Conservation (phyloP, 1,140 invertebrate species). For the Sinella curviseta region DNA sequence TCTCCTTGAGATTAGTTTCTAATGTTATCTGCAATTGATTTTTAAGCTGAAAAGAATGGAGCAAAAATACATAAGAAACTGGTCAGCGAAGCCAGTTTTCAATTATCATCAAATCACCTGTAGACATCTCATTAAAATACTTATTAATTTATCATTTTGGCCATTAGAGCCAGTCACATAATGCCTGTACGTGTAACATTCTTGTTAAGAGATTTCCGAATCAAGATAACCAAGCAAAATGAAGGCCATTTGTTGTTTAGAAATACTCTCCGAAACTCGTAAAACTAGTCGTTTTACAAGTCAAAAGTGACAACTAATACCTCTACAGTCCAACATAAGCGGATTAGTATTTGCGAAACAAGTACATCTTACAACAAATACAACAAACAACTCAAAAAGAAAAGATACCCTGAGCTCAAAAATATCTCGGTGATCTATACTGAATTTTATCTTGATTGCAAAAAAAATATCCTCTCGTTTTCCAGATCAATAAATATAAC, state of each 20-base stretch:
- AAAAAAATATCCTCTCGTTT: no score
- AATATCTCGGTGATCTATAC: no score
- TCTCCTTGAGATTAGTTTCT: background rate
- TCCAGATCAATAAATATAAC: no score
- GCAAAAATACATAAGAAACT: background rate
- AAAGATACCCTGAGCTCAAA: no score
- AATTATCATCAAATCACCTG: conserved; percentile 20
- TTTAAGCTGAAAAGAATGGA: background rate
- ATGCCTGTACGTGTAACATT: background rate
- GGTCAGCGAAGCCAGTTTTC: conserved; percentile 9
- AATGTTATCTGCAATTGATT: background rate
- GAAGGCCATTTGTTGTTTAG: conserved; percentile 10
- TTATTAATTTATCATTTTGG: conserved; percentile 24
- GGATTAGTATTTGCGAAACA: conserved; percentile 3
- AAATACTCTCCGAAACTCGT: conserved; percentile 10
- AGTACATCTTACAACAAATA: no score
- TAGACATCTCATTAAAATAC: conserved; percentile 25
- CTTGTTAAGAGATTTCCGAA: conserved; percentile 17
- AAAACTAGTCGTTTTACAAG: conserved; percentile 18
- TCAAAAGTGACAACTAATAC: conserved; percentile 14
- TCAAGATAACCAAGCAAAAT: conserved; percentile 15
- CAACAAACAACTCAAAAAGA: no score
- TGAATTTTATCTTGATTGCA: no score
- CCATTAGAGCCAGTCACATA: conserved; percentile 14
- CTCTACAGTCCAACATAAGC: background rate